Conservation (phyloP, 1,140 invertebrate genomes). For the Samia ricini region DNA sequence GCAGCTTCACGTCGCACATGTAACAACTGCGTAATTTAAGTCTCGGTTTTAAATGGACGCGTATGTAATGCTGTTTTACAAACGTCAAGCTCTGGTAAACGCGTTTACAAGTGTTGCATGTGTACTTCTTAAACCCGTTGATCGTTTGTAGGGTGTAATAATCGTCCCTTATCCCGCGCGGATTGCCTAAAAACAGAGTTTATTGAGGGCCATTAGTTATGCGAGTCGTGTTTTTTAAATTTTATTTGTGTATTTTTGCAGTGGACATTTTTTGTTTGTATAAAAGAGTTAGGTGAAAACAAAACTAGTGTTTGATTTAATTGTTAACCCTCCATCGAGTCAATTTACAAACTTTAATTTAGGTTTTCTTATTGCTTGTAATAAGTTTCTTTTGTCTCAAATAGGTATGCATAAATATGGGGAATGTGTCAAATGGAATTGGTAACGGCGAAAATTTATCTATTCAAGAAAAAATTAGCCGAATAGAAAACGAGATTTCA, state of each 20-base stretch:
- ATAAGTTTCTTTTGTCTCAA: no score
- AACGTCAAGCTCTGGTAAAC: conserved; percentile 22
- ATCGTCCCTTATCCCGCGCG: background rate
- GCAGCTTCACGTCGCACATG: conserved; percentile 22
- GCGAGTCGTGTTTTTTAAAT: no score
- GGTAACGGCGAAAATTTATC: no score
- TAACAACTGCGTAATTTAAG: conserved; percentile 31
- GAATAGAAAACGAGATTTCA: no score
- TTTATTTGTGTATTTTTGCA: background rate
- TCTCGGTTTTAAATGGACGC: conserved; percentile 35
- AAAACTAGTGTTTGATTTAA: background rate
- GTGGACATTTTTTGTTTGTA: background rate
- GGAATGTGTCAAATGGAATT: no score
- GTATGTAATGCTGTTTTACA: conserved; percentile 30
- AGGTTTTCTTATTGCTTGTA: no score
- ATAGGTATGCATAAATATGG: no score
- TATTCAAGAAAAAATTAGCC: no score
- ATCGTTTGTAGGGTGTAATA: conserved; percentile 19
- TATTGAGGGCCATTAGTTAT: background rate
- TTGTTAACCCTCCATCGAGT: no score
- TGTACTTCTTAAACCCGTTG: conserved; percentile 23
- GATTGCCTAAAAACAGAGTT: conserved; percentile 1
- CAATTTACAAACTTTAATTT: no score
- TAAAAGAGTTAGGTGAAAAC: background rate
- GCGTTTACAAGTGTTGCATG: conserved; percentile 25